Conservation (phyloP, 2,888 invertebrate genomes). For the Trachelus tabidus region DNA sequence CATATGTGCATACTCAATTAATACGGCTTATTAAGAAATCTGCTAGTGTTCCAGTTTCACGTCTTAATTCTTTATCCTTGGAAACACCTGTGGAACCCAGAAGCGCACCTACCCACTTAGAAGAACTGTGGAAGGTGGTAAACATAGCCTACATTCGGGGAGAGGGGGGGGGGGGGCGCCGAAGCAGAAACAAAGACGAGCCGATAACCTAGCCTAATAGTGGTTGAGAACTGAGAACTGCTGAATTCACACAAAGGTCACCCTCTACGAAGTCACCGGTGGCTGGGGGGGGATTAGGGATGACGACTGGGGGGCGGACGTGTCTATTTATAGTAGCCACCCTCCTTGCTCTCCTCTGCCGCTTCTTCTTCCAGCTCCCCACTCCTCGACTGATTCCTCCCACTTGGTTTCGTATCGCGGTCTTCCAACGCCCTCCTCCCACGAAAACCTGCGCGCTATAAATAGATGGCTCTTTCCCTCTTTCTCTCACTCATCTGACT, state of each 20-base stretch:
- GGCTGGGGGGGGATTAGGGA: neutral
- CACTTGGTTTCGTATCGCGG: neutral
- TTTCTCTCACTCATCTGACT: slow-evolving; percentile 11
- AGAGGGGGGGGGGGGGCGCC: slow-evolving; percentile 31
- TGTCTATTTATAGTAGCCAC: slow-evolving; percentile 54
- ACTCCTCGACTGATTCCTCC: slow-evolving; percentile 26
- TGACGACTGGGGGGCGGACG: slow-evolving; percentile 39
- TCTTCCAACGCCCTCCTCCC: slow-evolving; percentile 23
- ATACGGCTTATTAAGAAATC: neutral
- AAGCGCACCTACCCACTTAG: slow-evolving; percentile 5
- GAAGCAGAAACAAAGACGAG: slow-evolving; percentile 26
- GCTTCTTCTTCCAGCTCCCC: slow-evolving; percentile 24
- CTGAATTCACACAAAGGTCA: slow-evolving; percentile 52
- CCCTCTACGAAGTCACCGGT: slow-evolving; percentile 36
- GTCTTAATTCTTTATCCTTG: neutral
- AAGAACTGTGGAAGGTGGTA: slow-evolving; percentile 37
- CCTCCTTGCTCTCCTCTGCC: slow-evolving; percentile 20
- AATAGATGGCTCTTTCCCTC: slow-evolving; percentile 33
- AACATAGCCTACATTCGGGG: slow-evolving; percentile 54
- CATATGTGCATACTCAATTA: too few species aligned
- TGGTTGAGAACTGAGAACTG: slow-evolving; percentile 30
- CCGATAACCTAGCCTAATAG: slow-evolving; percentile 55
- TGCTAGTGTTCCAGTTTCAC: neutral
- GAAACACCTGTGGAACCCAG: neutral
- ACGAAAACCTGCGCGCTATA: slow-evolving; percentile 48